Evolutionary conservation across 1,140 invertebrate species (phyloP), one percentile per base, ranked within the genome.

Genomic region (Metaphire vulgaris): DNA sequence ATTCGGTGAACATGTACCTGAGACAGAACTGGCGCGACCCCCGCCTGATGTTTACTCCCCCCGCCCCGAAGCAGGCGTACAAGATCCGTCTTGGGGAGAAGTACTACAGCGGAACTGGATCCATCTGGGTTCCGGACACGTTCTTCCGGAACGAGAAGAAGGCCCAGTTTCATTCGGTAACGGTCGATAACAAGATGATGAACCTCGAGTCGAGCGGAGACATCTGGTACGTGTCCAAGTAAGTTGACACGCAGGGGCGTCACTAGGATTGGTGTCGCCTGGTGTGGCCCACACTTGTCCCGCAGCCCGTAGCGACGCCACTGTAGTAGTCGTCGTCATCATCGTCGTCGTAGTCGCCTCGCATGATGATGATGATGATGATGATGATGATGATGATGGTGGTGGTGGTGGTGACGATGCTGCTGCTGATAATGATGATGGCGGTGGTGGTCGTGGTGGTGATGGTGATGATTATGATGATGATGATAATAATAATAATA

Each of bases 151-250:
- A 91, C 82, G 90, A 89, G 33, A 91, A 91, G 83, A 86, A 89
- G 77, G 90, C 82, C 2, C 73, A 77, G 65, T 80, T 81, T 68
- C 82, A 83, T 68, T 69, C 76, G 29, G 80, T 84, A 15, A 84
- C 83, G 0, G 89, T 91, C 26, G 89, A 90, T 1, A 91, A 91
- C 81, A 89, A 90, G 30, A 82, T 91, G 34, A 88, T 91, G 77
- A 82, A 90, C 75, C 89, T 91, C 33, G 87, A 89, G 81, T 88
- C 87, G 6, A 86, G 89, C 76, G 90, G 91, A 1, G 83, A 75
- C 15, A 74, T 85, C 12, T 74, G 78, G 0, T 85, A 83, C 71
- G 77, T 78, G 56, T 77, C 81, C 31, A 80, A 83, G 83, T 84
- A 80, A 68, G 76, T 69, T 21, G 34, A 64, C 68, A 0, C n/a